Evolutionary conservation across 2,113 vertebrate genomes (phyloP), one percentile per base, ranked within the genome.

Genomic region (Anarrhichthys ocellatus): DNA sequence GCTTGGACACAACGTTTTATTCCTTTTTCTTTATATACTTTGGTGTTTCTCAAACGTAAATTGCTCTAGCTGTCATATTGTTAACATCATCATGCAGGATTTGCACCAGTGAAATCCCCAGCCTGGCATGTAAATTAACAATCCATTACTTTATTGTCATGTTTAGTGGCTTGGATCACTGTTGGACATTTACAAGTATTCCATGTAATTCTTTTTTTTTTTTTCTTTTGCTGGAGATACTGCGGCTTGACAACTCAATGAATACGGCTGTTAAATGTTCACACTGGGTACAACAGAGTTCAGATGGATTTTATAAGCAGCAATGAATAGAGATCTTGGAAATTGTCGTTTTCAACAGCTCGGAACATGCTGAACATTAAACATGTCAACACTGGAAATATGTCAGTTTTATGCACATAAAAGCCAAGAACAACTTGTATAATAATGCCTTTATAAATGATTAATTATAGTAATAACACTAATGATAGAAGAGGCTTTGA

Each of bases 131-230:
- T 73, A 89, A 72, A 92, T 88, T 80, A 81, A 82, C 62, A 66
- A n/a, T 84, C 70, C 72, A 83, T 79, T 75, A 67, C 74, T 89
- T 87, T 88, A 87, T 78, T 83, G 85, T 83, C 75, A 71, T 64
- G 61, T 91, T 79, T 77, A 78, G 86, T 64, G 76, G 59, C 72
- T 66, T 67, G 67, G 74, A 83, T 85, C 22, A 0, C 83, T 80
- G 76, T 61, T 32, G 22, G 62, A 83, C 83, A 83, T 91, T 90
- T 88, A 91, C 68, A 76, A 86, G 84, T 78, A 69, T 67, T 85
- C 68, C 48, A 77, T 84, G 65, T 66, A n/a, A 65, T 36, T 48
- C 50, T 71, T 62, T 22, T 42, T 62, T 22, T 54, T 64, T 70
- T 64, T 42, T 65, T 46, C 7, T 7, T 46, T 52, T 42, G 72